Evolutionary conservation across 2,797 vertebrate genomes (phyloP).

Genomic region (Parotocinclus haroldoi): DNA sequence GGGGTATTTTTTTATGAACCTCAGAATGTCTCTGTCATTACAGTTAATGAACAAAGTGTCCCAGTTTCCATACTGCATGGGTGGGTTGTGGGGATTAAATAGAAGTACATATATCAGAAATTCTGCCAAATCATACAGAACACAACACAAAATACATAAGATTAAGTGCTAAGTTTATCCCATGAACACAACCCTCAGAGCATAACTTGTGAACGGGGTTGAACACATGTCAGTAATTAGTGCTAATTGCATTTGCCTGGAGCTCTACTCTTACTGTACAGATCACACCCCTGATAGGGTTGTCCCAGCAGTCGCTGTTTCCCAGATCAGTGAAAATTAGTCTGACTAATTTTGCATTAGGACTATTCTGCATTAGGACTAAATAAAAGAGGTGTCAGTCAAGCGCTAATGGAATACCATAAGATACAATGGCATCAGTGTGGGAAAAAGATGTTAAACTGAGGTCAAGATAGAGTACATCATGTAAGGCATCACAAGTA

Average conservation of each 20-base stretch:
- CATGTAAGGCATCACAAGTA: not conserved
- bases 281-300: constrained; percentile 19
- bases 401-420: not conserved
- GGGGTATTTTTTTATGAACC: too few species aligned
- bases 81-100: too few species aligned
- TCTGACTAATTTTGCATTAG: constrained; percentile 2
- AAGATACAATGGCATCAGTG: not conserved
- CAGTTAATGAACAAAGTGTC: too few species aligned
- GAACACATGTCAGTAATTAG: constrained; percentile 41
- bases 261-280: constrained; percentile 25
- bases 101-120: too few species aligned
- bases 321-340: constrained; percentile 1
- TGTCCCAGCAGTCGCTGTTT: constrained; percentile 8
- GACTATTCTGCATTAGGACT: constrained; percentile 8
- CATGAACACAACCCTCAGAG: not conserved
- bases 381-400: constrained; percentile 19
- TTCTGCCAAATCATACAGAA: too few species aligned
- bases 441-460: constrained; percentile 1
- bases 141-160: too few species aligned
- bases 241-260: constrained; percentile 31
- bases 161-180: too few species aligned
- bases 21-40: too few species aligned
- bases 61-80: too few species aligned
- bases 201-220: constrained; percentile 13
- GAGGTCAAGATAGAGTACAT: not conserved